Base-by-base conservation (phyloP, 1,140 invertebrate species). In the Charaxes varanes region DNA sequence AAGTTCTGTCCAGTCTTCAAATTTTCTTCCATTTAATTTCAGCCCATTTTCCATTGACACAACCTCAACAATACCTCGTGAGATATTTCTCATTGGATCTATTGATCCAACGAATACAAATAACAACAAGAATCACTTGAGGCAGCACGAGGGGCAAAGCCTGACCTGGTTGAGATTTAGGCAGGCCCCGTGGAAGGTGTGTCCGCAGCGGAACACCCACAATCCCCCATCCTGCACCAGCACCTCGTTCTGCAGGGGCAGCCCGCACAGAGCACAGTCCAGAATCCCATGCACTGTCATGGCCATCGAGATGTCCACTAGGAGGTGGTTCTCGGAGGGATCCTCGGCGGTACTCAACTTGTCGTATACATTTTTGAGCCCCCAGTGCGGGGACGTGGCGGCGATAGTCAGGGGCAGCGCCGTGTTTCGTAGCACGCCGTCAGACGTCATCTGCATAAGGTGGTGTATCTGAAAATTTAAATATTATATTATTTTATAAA, bases 141-240 rank as follows among this genome's bases (percentile, higher is more conserved):
- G 34, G 26, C 52, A 49, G 48, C 81, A 84, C 21, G 78, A 62
- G 0, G 81, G 79, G 32, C 84, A 85, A 10, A 85, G 35, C 54
- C 78, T 85, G n/a, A 85, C 56, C 62, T 78, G 73, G 44, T 82
- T 80, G 22, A 85, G 62, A 46, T 71, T 66, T 26, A 85, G 67
- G 53, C 84, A 85, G 0, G 78, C 62, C 0, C 80, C 82, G 19
- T 85, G 82, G 51, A 81, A 84, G 41, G 62, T 73, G 45, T 85
- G 79, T 18, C 84, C 81, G 51, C 84, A 85, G 41, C 76, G 77
- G 54, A 84, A 85, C 14, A 78, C 73, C 84, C 82, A 85, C 3
- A 85, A 27, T 3, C 84, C 80, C 52, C 78, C 81, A 68, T 85
- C 81, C 63, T 77, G 59, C 7, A 85, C 72, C 30, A 85, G 40